Conservation (phyloP, 2,888 invertebrate genomes). For the Morpho helenor region DNA sequence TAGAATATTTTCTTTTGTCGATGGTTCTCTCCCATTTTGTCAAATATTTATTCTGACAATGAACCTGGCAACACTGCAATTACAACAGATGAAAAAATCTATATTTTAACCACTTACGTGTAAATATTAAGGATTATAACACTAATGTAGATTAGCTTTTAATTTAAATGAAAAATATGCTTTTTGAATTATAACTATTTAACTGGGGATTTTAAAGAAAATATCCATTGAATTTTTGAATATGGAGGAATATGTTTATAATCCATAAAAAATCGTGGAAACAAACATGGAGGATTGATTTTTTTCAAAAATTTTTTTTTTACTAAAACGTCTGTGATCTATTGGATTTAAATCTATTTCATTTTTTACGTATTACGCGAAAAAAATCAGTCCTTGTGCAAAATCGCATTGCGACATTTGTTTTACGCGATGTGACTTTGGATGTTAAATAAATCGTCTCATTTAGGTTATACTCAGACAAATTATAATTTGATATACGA, state of each 20-base stretch:
- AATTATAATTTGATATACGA: too few species aligned
- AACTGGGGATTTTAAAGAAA: conserved; percentile 26
- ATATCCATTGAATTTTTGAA: conserved; percentile 54
- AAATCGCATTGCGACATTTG: conserved; percentile 69
- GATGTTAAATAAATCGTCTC: conserved; percentile 15
- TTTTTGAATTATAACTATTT: conserved; percentile 39
- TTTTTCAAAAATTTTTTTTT: conserved; percentile 36
- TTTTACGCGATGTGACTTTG: conserved; percentile 68
- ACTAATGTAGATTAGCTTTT: conserved; percentile 50
- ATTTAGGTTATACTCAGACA: conserved; percentile 13
- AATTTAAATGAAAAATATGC: conserved; percentile 47
- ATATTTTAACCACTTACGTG: conserved; percentile 40
- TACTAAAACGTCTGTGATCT: conserved; percentile 39
- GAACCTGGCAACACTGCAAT: conserved; percentile 27
- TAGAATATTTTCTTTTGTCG: conserved; percentile 10
- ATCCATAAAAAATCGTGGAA: conserved; percentile 51
- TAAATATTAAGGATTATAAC: conserved; percentile 63
- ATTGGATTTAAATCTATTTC: conserved; percentile 27
- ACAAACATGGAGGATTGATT: conserved; percentile 42
- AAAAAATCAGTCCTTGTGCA: conserved; percentile 54
- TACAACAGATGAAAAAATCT: conserved; percentile 16
- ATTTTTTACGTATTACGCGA: conserved; percentile 28
- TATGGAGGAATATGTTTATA: conserved; percentile 67
- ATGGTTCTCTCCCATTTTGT: conserved; percentile 8
- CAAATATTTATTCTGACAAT: conserved; percentile 22